A percentile compares a stretch with the other conserved stretches of the same genome.
Evolutionary conservation across 1,140 invertebrate genomes (phyloP).

Genomic region (Hormaphis cornu): DNA sequence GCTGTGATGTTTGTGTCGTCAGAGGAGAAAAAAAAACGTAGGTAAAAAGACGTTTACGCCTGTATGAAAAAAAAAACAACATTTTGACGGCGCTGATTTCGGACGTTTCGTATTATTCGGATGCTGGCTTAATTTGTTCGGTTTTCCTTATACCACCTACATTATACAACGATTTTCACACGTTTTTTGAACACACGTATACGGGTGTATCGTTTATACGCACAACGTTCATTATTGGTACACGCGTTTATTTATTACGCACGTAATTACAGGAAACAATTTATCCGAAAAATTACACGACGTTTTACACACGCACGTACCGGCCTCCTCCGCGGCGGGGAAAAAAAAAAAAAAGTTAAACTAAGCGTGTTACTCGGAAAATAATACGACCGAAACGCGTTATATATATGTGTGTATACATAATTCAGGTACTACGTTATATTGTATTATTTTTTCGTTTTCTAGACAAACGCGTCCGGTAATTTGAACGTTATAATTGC

Average conservation of each 20-base stretch:
- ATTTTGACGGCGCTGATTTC: background rate
- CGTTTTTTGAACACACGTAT: too few species aligned
- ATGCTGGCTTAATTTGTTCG: too few species aligned
- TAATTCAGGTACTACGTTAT: background rate
- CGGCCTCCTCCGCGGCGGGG: background rate
- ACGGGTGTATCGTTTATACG: too few species aligned
- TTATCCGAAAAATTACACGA: constrained; percentile 18
- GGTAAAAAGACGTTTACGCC: too few species aligned
- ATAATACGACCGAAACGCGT: constrained; percentile 13
- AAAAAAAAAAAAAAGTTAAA: too few species aligned
- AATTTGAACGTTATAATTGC: constrained; percentile 15
- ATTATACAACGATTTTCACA: constrained; percentile 1
- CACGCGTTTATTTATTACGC: background rate
- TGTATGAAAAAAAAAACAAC: too few species aligned
- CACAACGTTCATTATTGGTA: too few species aligned
- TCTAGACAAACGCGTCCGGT: constrained; percentile 23
- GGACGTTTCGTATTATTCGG: too few species aligned
- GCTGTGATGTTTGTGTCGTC: too few species aligned
- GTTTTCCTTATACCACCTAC: background rate
- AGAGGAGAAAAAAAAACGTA: too few species aligned
- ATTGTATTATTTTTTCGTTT: constrained; percentile 2
- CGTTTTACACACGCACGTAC: background rate
- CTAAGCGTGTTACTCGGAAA: too few species aligned
- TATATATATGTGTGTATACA: too few species aligned
- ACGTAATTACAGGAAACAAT: constrained; percentile 9